Conservation (phyloP, 2,113 vertebrate species). For the Corynorhinus townsendii region DNA sequence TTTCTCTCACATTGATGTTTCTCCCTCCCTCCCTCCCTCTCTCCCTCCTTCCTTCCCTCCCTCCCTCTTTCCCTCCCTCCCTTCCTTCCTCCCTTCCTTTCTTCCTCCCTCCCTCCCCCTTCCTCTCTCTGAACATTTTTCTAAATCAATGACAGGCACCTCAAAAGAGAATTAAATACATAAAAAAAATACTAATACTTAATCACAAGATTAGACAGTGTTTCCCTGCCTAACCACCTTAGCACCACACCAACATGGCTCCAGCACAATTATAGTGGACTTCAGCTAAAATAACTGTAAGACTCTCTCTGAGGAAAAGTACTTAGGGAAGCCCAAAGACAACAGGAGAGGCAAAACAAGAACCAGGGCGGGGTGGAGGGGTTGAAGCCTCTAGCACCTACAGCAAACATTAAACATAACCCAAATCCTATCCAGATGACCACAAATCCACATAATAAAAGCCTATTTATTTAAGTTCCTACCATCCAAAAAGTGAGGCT, state of each 20-base stretch:
- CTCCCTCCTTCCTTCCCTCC: no score
- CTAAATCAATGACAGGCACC: no score
- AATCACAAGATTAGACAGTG: neutral
- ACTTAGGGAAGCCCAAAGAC: neutral
- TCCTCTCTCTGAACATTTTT: neutral
- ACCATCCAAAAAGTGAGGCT: slow-evolving; percentile 8
- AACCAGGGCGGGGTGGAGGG: neutral
- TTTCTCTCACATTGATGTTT: neutral
- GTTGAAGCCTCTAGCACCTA: neutral
- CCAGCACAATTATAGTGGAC: neutral
- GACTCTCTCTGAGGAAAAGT: neutral
- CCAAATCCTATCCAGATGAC: neutral
- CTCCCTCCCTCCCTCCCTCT: no score
- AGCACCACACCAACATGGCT: neutral
- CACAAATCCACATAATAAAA: slow-evolving; percentile 16
- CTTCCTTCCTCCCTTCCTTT: accelerated
- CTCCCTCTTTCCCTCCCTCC: no score
- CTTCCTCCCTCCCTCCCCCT: neutral
- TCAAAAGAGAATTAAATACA: neutral
- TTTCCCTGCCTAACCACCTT: neutral
- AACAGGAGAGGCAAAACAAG: neutral
- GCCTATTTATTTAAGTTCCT: neutral
- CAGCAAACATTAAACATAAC: neutral
- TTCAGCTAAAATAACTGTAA: neutral
- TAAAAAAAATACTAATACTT: neutral